Evolutionary conservation across 2,888 invertebrate species (phyloP).

Genomic region (Calliphora vomitoria): DNA sequence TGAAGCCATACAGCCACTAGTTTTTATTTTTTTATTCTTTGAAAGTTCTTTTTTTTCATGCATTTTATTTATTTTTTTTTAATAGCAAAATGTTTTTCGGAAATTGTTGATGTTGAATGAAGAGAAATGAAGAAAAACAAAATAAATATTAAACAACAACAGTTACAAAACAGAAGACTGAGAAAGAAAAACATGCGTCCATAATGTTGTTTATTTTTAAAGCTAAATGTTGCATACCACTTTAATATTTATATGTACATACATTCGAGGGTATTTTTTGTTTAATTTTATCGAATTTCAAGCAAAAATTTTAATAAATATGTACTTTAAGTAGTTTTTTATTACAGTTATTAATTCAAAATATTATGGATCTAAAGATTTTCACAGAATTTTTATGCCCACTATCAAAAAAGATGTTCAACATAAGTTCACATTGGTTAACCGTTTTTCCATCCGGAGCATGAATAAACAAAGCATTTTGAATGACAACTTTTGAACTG

Average conservation of each 20-base stretch:
- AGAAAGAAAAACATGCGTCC: slow-evolving; percentile 33
- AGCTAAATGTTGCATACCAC: slow-evolving; percentile 46
- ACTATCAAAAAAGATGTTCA: too few species aligned
- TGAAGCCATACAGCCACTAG: slow-evolving; percentile 50
- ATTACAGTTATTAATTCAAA: too few species aligned
- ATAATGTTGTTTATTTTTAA: slow-evolving; percentile 57
- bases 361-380: too few species aligned
- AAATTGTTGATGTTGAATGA: slow-evolving; percentile 42
- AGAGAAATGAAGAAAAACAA: not conserved
- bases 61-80: slow-evolving; percentile 2
- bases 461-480: too few species aligned
- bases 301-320: too few species aligned
- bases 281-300: too few species aligned
- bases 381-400: too few species aligned
- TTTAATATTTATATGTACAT: not conserved
- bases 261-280: not conserved
- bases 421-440: too few species aligned
- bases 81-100: not conserved
- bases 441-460: too few species aligned
- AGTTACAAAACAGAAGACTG: not conserved
- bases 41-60: not conserved
- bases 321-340: too few species aligned
- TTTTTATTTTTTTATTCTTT: not conserved
- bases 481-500: too few species aligned
- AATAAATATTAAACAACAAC: not conserved